Conservation (phyloP, 2,113 vertebrate genomes). For the Oncorhynchus nerka region DNA sequence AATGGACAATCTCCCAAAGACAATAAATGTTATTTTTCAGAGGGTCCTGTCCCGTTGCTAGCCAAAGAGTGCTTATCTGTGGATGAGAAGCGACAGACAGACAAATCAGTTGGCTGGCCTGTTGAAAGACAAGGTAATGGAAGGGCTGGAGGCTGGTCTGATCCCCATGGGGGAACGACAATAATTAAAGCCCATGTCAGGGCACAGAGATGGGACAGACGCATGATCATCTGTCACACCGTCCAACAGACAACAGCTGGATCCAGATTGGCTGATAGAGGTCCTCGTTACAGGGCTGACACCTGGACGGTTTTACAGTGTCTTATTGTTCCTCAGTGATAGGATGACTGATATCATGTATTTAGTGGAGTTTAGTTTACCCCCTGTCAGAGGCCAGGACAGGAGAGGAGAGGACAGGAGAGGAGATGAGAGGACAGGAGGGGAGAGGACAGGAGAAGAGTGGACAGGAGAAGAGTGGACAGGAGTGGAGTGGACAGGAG, state of each 20-base stretch:
- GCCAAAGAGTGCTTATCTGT: background rate
- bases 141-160: constrained; percentile 4
- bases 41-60: background rate
- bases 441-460: background rate
- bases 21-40: background rate
- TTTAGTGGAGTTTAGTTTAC: background rate
- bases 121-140: no score
- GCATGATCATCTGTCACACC: background rate
- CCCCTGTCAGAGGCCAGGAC: background rate
- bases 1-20: background rate
- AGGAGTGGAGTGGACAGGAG: background rate
- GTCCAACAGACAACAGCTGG: constrained; percentile 5
- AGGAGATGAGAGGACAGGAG: background rate
- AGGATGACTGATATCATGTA: background rate
- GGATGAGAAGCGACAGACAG: no score
- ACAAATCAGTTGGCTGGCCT: background rate
- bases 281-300: background rate
- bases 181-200: constrained; percentile 32
- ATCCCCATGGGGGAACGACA: constrained; percentile 5
- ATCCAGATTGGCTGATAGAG: constrained; percentile 2
- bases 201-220: constrained; percentile 29
- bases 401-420: background rate
- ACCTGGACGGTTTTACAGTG: background rate
- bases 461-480: background rate
- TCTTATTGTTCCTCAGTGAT: background rate